Percentiles rank a stretch among this genome's conserved stretches.
Conservation (phyloP, 2,888 invertebrate genomes). For the Mylabris sibirica region DNA sequence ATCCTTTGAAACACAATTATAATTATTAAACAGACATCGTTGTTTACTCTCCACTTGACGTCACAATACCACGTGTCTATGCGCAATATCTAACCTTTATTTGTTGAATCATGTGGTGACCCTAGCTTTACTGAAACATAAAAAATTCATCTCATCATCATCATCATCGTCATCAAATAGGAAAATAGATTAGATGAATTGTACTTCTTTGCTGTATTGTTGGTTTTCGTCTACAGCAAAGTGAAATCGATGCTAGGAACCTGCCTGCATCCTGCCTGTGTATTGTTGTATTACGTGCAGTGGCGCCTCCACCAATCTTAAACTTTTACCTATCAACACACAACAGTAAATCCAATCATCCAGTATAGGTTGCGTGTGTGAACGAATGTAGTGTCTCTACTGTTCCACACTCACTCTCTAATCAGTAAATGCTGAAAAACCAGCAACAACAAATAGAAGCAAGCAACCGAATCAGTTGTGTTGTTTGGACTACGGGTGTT, state of each 20-base stretch:
- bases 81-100: too few species aligned
- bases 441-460: constrained; percentile 3
- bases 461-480: background rate
- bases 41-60: too few species aligned
- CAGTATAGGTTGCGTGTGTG: background rate
- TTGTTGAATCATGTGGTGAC: too few species aligned
- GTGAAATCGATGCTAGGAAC: background rate
- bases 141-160: too few species aligned
- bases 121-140: too few species aligned
- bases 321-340: background rate
- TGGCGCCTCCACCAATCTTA: constrained; percentile 1
- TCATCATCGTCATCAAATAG: too few species aligned
- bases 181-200: background rate
- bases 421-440: constrained; percentile 5
- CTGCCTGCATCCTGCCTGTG: background rate
- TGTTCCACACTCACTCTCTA: background rate
- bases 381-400: background rate
- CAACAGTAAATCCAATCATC: background rate
- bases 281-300: background rate
- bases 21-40: too few species aligned
- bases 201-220: background rate
- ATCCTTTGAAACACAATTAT: too few species aligned
- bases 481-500: background rate
- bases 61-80: too few species aligned
- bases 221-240: background rate